Base-by-base conservation (phyloP, 2,113 vertebrate genomes). In the Glaucomys volans region DNA sequence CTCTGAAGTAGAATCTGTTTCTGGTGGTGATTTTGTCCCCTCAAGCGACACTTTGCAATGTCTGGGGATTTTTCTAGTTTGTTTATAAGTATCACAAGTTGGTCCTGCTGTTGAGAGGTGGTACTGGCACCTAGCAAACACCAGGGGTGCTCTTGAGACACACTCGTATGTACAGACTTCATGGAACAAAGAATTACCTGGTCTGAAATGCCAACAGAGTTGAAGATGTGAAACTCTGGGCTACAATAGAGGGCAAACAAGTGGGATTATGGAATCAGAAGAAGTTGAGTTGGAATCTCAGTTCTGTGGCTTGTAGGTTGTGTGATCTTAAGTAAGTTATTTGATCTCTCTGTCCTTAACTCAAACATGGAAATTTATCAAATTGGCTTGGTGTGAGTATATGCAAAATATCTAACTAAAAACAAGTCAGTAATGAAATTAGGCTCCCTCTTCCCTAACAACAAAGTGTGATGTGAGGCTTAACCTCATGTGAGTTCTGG, bases 161-260 rank as follows among this genome's bases (percentile, higher is more conserved):
- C 10, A 14, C 24, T 37, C 1, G 0, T 32, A 7, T 40, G 3
- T 3, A 26, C 30, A n/a, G 44, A 35, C 1, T 16, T 13, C n/a
- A 35, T 10, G 17, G 13, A 22, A 47, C 17, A 28, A 54, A 90
- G 75, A 90, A 74, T 74, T 35, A 54, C 69, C 83, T 5, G 57
- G 5, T 20, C 1, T 32, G 20, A n/a, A 44, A 64, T 9, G 44
- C 32, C 32, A 40, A 0, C 0, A 22, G 52, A 8, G 2, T 4
- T 28, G 4, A 37, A 26, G 11, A 6, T 24, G 85, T 72, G 10
- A 82, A 47, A 54, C 30, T 52, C 28, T 20, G 16, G 24, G 0
- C 35, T 28, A 18, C 14, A 67, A 62, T 20, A 42, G 18, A 66
- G 12, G 13, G 13, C 35, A 59, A 69, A 7, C 72, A 84, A 80